phyloP scores from a whole-genome alignment of 2,888 invertebrate genomes.

The Bugula neritina region DNA sequence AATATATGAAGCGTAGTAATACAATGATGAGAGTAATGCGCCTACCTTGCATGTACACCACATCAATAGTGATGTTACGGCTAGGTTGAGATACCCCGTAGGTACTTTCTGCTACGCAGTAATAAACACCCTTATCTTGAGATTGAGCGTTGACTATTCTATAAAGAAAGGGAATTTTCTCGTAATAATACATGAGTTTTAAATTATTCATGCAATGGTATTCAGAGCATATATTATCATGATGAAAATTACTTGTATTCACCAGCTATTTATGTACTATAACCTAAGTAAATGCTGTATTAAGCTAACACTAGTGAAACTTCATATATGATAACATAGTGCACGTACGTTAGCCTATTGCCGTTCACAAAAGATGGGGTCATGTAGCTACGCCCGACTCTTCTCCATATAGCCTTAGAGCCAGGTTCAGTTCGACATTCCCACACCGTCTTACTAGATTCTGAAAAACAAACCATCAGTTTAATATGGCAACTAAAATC shows the following conservation, averaged over 20 bases:
- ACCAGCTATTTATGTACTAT: no score
- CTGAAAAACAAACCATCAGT: background rate
- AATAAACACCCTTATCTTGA: background rate
- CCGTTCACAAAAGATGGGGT: background rate
- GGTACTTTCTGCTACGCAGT: constrained; percentile 1
- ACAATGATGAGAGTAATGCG: no score
- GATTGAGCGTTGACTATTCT: background rate
- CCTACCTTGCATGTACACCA: background rate
- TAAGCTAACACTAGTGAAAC: no score
- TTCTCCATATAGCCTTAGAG: background rate
- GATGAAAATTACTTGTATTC: no score
- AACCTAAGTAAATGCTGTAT: no score
- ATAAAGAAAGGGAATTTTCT: background rate
- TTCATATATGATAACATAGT: no score
- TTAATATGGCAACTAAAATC: no score
- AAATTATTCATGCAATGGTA: no score
- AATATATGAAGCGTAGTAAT: no score
- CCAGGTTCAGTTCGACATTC: background rate
- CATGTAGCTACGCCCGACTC: background rate
- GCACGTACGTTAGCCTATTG: background rate
- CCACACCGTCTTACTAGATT: background rate
- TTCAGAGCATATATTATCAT: no score
- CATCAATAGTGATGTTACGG: background rate
- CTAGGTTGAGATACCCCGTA: background rate
- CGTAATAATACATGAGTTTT: no score